Base-by-base conservation (phyloP, 2,113 vertebrate species). In the Myiopsitta monachus region DNA sequence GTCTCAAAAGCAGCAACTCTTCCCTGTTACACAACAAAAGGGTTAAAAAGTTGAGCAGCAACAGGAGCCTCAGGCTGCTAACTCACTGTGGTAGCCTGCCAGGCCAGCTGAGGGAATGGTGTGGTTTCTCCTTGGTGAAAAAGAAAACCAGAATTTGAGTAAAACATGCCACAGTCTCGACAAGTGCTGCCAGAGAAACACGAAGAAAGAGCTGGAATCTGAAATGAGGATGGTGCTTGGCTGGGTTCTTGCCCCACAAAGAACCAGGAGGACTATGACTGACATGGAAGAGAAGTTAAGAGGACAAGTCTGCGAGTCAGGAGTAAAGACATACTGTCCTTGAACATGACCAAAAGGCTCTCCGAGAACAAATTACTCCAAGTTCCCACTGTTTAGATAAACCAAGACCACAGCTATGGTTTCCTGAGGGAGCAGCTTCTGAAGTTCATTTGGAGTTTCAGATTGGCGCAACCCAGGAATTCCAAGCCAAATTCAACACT, bases 41-140 rank as follows among this genome's bases (percentile, higher is more conserved):
- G 15, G 76, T 92, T 96, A 90, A 84, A 94, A 73, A 41, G 26
- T 1, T 61, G 36, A 79, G 44, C 41, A 66, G 69, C 66, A 75
- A 43, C 30, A 87, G 73, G 38, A 77, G 10, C 70, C 77, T 83
- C 70, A 86, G 28, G 78, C 28, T 62, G 81, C 86, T 74, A 63
- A 90, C 23, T 85, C 63, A 64, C 75, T 68, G 62, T 52, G 28
- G 57, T 70, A 59, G 19, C 13, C 52, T 78, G 94, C 89, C 92
- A 95, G 94, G 85, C 77, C 76, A 83, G 30, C 79, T 63, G 89
- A 78, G 89, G 91, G 92, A 91, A 95, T 2, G 33, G 85, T 79
- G 88, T 77, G 94, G 95, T 87, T 96, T 92, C 39, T 88, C 15
- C 73, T 70, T 79, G 87, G 88, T 90, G 36, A 87, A 88, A 93